Evolutionary conservation across 1,140 invertebrate genomes (phyloP).

Genomic region (Telenomus remus): DNA sequence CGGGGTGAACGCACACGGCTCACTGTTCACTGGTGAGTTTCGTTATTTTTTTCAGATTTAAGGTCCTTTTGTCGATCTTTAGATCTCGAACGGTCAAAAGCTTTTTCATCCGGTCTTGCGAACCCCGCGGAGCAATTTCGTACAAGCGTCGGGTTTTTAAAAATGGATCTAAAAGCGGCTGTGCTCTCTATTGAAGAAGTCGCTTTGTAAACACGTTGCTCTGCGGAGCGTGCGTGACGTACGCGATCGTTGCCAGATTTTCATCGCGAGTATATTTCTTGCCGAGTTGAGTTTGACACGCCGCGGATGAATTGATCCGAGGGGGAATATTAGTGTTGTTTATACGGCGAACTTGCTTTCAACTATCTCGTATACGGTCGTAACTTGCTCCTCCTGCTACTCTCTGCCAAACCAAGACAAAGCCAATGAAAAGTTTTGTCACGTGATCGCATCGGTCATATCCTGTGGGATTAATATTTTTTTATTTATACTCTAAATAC

Average conservation of each 20-base stretch:
- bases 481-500: background rate
- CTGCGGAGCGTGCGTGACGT: conserved; percentile 19
- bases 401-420: conserved; percentile 33
- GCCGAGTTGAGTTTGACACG: conserved; percentile 20
- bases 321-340: conserved; percentile 29
- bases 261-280: conserved; percentile 3
- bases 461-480: conserved; percentile 1
- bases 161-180: background rate
- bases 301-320: background rate
- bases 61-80: background rate
- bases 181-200: conserved; percentile 1
- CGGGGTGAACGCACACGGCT: conserved; percentile 30
- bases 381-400: conserved; percentile 42
- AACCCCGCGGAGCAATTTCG: background rate
- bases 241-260: background rate
- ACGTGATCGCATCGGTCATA: conserved; percentile 40
- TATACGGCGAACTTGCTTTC: conserved; percentile 19
- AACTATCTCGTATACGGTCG: conserved; percentile 32
- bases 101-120: background rate
- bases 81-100: background rate
- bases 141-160: background rate
- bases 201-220: conserved; percentile 20
- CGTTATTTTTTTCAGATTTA: conserved; percentile 21
- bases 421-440: conserved; percentile 37
- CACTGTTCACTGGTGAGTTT: conserved; percentile 33